phyloP scores from a whole-genome alignment of 1,140 invertebrate genomes.

The Choristoneura fumiferana region DNA sequence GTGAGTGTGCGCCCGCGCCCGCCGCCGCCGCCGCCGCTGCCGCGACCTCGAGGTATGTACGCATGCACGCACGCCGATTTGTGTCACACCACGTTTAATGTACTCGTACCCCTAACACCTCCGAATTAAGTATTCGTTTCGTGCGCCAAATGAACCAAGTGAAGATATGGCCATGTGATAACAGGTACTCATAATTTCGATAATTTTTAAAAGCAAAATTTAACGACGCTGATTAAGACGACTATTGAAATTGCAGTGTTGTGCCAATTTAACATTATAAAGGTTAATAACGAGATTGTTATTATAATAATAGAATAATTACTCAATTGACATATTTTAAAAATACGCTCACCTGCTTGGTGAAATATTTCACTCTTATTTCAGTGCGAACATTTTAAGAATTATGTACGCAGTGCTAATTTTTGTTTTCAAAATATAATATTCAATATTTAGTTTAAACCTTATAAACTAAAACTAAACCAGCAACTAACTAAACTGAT shows the following conservation, averaged over 20 bases:
- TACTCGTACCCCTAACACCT: not conserved
- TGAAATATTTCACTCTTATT: too few relatives aligned
- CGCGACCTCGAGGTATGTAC: constrained; percentile 48
- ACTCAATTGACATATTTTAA: too few relatives aligned
- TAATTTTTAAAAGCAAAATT: too few relatives aligned
- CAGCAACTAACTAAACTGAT: too few relatives aligned
- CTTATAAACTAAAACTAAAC: too few relatives aligned
- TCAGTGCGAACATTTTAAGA: too few relatives aligned
- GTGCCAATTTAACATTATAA: not conserved
- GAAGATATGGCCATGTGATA: constrained; percentile 14
- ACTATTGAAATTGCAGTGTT: not conserved
- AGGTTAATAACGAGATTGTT: too few relatives aligned
- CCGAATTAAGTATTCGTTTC: not conserved
- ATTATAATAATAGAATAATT: too few relatives aligned
- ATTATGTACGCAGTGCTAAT: too few relatives aligned
- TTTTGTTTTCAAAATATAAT: too few relatives aligned
- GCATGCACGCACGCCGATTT: constrained; percentile 47
- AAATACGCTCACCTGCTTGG: too few relatives aligned
- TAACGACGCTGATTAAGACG: not conserved
- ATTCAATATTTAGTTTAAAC: too few relatives aligned
- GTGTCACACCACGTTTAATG: constrained; percentile 25
- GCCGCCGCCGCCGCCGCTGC: constrained; percentile 24
- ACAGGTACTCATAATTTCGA: not conserved
- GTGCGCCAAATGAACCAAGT: not conserved
- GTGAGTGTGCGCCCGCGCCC: constrained; percentile 53